These are phyloP conservation scores for Spodoptera exigua DNA, from an alignment of 2,888 invertebrate genomes.

Conservation along the genomic window DNA sequence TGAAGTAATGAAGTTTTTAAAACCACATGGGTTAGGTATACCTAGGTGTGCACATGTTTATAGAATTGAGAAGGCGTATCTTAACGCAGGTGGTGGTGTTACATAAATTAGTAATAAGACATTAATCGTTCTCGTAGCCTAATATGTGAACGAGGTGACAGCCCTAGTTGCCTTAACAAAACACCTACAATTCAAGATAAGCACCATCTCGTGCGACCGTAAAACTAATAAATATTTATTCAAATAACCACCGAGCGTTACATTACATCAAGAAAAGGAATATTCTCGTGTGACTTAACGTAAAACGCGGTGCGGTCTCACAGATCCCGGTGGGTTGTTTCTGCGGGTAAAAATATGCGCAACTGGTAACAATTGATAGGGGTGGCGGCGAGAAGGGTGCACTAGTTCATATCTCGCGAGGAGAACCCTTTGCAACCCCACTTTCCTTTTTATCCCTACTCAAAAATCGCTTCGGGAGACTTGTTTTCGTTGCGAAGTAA, in stretches of 20 bases:
- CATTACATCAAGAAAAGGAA: conserved; percentile 44
- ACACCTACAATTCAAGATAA: conserved; percentile 17
- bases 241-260: conserved; percentile 36
- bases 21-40: too few relatives aligned
- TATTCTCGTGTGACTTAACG: conserved; percentile 62
- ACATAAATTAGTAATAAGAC: conserved; percentile 8
- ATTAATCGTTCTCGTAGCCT: background rate
- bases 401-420: conserved; percentile 75
- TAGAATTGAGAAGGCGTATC: too few relatives aligned
- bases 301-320: conserved; percentile 61
- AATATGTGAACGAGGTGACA: conserved; percentile 4
- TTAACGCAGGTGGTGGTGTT: too few relatives aligned
- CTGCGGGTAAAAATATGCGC: conserved; percentile 82
- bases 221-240: conserved; percentile 47
- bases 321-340: conserved; percentile 66
- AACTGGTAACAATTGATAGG: conserved; percentile 86
- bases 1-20: too few relatives aligned
- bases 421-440: conserved; percentile 82
- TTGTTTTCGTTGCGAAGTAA: conserved; percentile 78
- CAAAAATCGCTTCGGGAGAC: conserved; percentile 83
- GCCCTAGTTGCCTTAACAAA: conserved; percentile 8
- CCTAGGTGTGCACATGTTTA: too few relatives aligned
- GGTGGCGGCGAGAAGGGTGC: conserved; percentile 74
- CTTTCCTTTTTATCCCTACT: conserved; percentile 83
- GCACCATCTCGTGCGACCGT: conserved; percentile 19